A percentile compares a stretch with the other conserved stretches of the same genome.
Conservation (phyloP, 2,888 invertebrate species). For the Sylvicola cinctus region DNA sequence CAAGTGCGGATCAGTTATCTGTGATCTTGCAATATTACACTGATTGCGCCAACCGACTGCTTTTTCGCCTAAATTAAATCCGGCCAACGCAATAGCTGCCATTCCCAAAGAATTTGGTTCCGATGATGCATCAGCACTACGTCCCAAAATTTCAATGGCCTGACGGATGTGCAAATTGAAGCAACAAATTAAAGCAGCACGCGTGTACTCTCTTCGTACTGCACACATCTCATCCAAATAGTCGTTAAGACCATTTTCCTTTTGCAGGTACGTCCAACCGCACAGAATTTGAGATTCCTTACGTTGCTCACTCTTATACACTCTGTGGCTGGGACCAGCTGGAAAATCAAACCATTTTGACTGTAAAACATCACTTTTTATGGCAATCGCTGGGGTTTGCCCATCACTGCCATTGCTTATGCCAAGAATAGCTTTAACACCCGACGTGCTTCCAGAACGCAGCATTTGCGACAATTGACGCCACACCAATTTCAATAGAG, state of each 20-base stretch:
- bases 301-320: conserved; percentile 44
- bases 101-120: conserved; percentile 15
- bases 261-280: conserved; percentile 52
- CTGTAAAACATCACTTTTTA: too few relatives aligned
- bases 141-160: conserved; percentile 70
- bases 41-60: conserved; percentile 60
- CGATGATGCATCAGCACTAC: conserved; percentile 33
- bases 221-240: neutral
- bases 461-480: conserved; percentile 23
- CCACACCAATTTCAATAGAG: conserved; percentile 62
- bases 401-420: conserved; percentile 14
- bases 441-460: conserved; percentile 41
- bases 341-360: conserved; percentile 19
- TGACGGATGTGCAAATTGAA: conserved; percentile 69
- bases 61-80: conserved; percentile 63
- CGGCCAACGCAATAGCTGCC: conserved; percentile 59
- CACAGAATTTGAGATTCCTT: conserved; percentile 67
- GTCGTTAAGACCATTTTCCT: neutral
- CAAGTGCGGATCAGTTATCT: conserved; percentile 76
- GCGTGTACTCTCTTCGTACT: conserved; percentile 34
- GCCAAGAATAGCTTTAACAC: conserved; percentile 22
- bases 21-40: conserved; percentile 47
- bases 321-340: conserved; percentile 3
- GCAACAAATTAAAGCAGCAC: conserved; percentile 80
- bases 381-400: conserved; percentile 10